Percentiles rank a stretch among this genome's conserved stretches.
Evolutionary conservation across 1,140 invertebrate genomes (phyloP).

Genomic region (Drosophila neocordata): DNA sequence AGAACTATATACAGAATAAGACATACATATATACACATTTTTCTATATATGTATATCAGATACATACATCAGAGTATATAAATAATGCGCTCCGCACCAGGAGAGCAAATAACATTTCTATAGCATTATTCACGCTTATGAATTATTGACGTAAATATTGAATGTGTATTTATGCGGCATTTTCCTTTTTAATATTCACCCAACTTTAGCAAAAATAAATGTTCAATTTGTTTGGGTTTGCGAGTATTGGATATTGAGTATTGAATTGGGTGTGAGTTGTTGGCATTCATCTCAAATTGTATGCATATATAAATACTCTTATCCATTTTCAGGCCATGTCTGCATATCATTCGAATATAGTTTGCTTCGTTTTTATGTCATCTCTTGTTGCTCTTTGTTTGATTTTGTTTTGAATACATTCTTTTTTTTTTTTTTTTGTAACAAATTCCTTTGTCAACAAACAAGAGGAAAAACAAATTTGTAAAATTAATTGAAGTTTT

Average conservation of each 20-base stretch:
- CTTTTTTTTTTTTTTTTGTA: background rate
- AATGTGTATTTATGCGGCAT: slow-evolving; percentile 49
- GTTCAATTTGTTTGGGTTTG: background rate
- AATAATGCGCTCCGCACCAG: slow-evolving; percentile 9
- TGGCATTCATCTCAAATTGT: background rate
- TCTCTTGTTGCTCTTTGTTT: background rate
- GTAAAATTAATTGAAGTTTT: background rate
- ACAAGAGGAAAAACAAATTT: background rate
- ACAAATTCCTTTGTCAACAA: slow-evolving; percentile 1
- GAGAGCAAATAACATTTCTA: slow-evolving; percentile 40
- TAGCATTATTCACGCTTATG: slow-evolving; percentile 57
- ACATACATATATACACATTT: slow-evolving; percentile 1
- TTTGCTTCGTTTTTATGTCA: slow-evolving; percentile 2
- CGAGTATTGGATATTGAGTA: background rate
- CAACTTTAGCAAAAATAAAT: slow-evolving; percentile 30
- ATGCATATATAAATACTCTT: background rate
- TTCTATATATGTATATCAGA: background rate
- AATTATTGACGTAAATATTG: slow-evolving; percentile 62
- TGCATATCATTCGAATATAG: background rate
- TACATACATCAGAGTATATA: slow-evolving; percentile 1
- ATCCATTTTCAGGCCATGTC: background rate
- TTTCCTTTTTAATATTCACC: slow-evolving; percentile 51
- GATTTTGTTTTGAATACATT: background rate
- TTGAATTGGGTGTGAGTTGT: background rate
- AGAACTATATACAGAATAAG: slow-evolving; percentile 22